These are phyloP conservation scores for Bombus pascuorum DNA, from an alignment of 1,140 invertebrate species.

Conservation along the genomic window DNA sequence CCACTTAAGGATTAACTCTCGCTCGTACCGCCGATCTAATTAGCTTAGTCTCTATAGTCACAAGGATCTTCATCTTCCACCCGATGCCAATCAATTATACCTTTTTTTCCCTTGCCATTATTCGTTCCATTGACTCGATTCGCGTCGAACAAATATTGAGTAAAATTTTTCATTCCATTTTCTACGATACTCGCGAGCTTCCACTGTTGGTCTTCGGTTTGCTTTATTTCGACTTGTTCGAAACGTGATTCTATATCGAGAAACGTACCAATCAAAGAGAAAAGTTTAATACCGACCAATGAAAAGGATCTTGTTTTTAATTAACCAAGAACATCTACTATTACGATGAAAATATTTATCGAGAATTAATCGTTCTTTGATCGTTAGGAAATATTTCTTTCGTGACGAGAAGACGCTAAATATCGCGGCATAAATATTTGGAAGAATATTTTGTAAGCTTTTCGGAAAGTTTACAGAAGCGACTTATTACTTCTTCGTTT, in stretches of 20 bases:
- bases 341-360: too few relatives aligned
- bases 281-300: too few relatives aligned
- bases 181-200: neutral
- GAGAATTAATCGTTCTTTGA: too few relatives aligned
- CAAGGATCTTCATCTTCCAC: neutral
- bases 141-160: slow-evolving; percentile 8
- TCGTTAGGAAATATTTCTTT: too few relatives aligned
- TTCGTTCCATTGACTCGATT: slow-evolving; percentile 17
- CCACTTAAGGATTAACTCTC: slow-evolving; percentile 8
- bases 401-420: too few relatives aligned
- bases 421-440: too few relatives aligned
- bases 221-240: neutral
- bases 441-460: too few relatives aligned
- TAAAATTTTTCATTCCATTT: slow-evolving; percentile 22
- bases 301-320: too few relatives aligned
- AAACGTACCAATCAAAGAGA: too few relatives aligned
- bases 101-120: neutral
- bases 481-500: too few relatives aligned
- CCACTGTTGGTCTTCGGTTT: neutral
- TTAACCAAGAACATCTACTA: too few relatives aligned
- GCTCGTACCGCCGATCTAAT: neutral
- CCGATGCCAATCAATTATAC: slow-evolving; percentile 4
- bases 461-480: too few relatives aligned
- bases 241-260: neutral
- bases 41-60: neutral